Conservation (phyloP, 2,797 vertebrate species). For the Typhlichthys eigenmanni region DNA sequence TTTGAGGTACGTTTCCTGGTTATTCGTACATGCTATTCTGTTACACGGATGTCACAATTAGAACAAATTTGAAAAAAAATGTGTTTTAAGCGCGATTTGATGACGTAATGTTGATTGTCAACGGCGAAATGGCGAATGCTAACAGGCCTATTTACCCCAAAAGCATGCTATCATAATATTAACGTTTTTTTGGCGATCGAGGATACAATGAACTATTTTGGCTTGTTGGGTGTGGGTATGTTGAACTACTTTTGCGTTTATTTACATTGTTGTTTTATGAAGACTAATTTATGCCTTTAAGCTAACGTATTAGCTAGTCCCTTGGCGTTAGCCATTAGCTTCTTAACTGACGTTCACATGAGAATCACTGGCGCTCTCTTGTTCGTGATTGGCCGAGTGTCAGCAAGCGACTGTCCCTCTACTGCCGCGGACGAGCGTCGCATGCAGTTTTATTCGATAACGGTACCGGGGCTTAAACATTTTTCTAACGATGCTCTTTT, state of each 20-base stretch:
- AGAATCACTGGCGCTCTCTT: not conserved
- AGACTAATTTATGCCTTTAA: not conserved
- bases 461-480: too few relatives aligned
- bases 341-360: slow-evolving; percentile 9
- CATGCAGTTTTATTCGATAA: too few relatives aligned
- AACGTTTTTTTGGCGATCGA: not conserved
- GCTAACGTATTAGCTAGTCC: slow-evolving; percentile 34
- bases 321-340: not conserved
- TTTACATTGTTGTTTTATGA: not conserved
- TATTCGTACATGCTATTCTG: slow-evolving; percentile 17
- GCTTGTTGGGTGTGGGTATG: slow-evolving; percentile 28
- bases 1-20: slow-evolving; percentile 59
- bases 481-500: too few relatives aligned
- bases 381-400: slow-evolving; percentile 8
- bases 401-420: too few relatives aligned
- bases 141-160: slow-evolving; percentile 58
- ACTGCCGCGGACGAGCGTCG: too few relatives aligned
- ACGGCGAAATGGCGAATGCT: slow-evolving; percentile 79
- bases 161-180: slow-evolving; percentile 3
- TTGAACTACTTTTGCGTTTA: rapidly evolving
- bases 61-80: slow-evolving; percentile 73
- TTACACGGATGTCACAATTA: slow-evolving; percentile 16
- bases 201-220: not conserved
- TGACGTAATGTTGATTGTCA: slow-evolving; percentile 87
- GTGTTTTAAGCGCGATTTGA: slow-evolving; percentile 94